phyloP scores from a whole-genome alignment of 2,888 invertebrate genomes.

The Nymphalis c-album region DNA sequence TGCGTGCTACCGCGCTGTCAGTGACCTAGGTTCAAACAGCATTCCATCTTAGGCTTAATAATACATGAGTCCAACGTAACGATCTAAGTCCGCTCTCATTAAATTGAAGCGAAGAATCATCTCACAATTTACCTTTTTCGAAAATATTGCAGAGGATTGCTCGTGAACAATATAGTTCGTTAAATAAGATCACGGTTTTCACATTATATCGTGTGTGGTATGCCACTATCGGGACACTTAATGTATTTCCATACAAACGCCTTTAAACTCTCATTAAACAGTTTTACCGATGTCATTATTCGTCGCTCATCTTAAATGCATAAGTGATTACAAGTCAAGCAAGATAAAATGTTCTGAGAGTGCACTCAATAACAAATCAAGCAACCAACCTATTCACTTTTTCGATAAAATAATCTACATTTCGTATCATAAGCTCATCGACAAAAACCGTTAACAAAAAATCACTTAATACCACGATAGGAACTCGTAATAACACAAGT shows the following conservation, averaged over 20 bases:
- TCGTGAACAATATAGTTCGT: constrained; percentile 33
- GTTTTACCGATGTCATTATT: constrained; percentile 2
- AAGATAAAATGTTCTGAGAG: constrained; percentile 20
- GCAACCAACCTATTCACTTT: constrained; percentile 22
- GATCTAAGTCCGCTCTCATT: constrained; percentile 72
- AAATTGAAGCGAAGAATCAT: constrained; percentile 47
- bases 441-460: constrained; percentile 30
- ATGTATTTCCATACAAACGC: constrained; percentile 18
- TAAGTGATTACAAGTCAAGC: constrained; percentile 26
- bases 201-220: constrained; percentile 31
- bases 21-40: constrained; percentile 67
- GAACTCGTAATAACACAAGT: constrained; percentile 54
- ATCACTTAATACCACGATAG: constrained; percentile 36
- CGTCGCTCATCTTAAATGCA: constrained; percentile 9
- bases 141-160: constrained; percentile 24
- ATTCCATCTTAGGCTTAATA: constrained; percentile 79
- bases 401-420: constrained; percentile 21
- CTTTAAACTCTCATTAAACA: constrained; percentile 6
- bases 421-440: constrained; percentile 20
- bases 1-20: constrained; percentile 66
- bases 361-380: constrained; percentile 16
- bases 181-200: constrained; percentile 33
- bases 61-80: constrained; percentile 73
- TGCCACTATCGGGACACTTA: constrained; percentile 29
- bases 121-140: constrained; percentile 9